Conservation (phyloP, 2,113 vertebrate species). For the Arenaria interpres region DNA sequence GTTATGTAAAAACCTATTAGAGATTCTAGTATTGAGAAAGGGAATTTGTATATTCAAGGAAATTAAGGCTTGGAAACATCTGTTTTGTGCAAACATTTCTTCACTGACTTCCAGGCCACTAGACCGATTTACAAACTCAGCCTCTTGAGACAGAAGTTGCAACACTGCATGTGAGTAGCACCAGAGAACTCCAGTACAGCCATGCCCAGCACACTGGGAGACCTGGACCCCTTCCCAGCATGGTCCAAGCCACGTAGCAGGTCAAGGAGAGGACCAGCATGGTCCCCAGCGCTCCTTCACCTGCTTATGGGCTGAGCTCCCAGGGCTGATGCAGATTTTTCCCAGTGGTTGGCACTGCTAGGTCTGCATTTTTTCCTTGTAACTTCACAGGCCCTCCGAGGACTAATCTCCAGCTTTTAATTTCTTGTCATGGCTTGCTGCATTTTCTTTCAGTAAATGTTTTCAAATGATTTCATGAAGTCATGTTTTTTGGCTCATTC, state of each 20-base stretch:
- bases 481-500: constrained; percentile 60
- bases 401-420: background rate
- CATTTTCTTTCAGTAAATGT: constrained; percentile 58
- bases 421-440: constrained; percentile 55
- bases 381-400: constrained; percentile 7
- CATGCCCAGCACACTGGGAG: background rate
- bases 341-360: background rate
- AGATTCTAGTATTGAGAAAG: background rate
- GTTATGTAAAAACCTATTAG: background rate
- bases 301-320: background rate
- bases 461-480: constrained; percentile 53
- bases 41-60: background rate
- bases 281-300: background rate
- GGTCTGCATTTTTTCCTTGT: constrained; percentile 28
- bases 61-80: background rate
- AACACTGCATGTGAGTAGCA: background rate
- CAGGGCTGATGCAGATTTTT: background rate
- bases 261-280: background rate
- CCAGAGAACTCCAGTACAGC: background rate
- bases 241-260: fast-evolving
- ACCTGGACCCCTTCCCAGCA: background rate
- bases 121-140: background rate
- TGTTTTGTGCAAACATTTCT: background rate
- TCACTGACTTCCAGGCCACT: background rate
- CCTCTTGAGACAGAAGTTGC: background rate